These are phyloP conservation scores for Antheraea assamensis DNA, from an alignment of 2,888 invertebrate species.

Conservation along the genomic window DNA sequence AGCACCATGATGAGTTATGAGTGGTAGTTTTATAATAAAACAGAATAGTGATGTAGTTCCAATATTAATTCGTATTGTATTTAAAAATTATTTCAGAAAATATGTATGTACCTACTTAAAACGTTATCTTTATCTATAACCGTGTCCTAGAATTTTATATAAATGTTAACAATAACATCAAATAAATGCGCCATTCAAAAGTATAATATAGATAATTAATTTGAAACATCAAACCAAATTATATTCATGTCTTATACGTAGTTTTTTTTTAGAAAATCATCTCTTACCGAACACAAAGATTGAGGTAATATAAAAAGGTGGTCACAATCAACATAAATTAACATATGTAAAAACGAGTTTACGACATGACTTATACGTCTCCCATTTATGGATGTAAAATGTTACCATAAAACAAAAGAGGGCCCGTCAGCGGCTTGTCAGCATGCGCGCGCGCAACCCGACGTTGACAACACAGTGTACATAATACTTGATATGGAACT, in stretches of 20 bases:
- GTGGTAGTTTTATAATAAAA: no score
- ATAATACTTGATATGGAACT: neutral
- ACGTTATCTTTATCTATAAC: no score
- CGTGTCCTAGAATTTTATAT: no score
- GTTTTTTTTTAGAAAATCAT: neutral
- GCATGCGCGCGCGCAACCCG: neutral
- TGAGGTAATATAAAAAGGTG: neutral
- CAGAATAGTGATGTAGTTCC: no score
- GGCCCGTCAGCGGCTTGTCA: slow-evolving; percentile 24
- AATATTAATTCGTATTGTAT: no score
- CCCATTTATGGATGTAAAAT: slow-evolving; percentile 18
- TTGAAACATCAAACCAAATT: neutral
- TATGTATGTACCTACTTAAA: no score
- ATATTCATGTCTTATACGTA: neutral
- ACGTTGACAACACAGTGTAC: neutral
- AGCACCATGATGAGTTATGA: no score
- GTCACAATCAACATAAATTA: slow-evolving; percentile 18
- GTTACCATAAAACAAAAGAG: slow-evolving; percentile 9
- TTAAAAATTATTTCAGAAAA: no score
- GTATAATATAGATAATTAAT: neutral
- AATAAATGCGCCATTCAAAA: neutral
- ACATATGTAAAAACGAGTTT: slow-evolving; percentile 13
- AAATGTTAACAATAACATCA: neutral
- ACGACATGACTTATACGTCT: slow-evolving; percentile 19
- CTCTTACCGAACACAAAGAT: neutral